A percentile compares a stretch with the other conserved stretches of the same genome.
phyloP scores from a whole-genome alignment of 2,888 invertebrate species.

The Drosophila prostipennis region DNA sequence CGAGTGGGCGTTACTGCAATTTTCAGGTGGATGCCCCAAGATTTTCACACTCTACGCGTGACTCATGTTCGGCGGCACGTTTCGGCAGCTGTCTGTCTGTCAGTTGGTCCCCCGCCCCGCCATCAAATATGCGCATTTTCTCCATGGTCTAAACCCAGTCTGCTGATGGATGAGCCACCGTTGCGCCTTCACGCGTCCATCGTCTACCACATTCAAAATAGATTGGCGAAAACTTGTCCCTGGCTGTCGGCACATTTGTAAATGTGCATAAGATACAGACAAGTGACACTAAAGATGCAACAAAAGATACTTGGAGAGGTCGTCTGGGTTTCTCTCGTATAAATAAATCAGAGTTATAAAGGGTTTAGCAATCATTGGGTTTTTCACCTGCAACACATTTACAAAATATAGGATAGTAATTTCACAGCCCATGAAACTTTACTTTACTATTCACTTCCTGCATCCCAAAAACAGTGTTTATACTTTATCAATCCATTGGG shows the following conservation, averaged over 20 bases:
- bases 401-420: not conserved
- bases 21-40: conserved; percentile 27
- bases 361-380: not conserved
- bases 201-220: conserved; percentile 58
- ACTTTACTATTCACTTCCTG: conserved; percentile 1
- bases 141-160: conserved; percentile 60
- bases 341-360: conserved; percentile 39
- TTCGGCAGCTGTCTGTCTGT: conserved; percentile 46
- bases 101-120: conserved; percentile 8
- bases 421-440: too few species aligned
- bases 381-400: too few species aligned
- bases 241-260: conserved; percentile 65
- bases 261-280: conserved; percentile 37
- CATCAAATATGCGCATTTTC: conserved; percentile 23
- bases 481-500: conserved; percentile 2
- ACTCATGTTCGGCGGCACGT: conserved; percentile 65
- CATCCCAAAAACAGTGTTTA: not conserved
- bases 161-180: conserved; percentile 71
- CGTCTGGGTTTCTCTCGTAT: conserved; percentile 27
- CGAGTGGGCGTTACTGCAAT: conserved; percentile 39
- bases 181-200: conserved; percentile 13
- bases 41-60: conserved; percentile 65
- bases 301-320: conserved; percentile 28
- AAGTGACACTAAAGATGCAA: conserved; percentile 15
- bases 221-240: conserved; percentile 66